phyloP scores from a whole-genome alignment of 2,797 vertebrate species.

The Phrynocephalus guinanensis region DNA sequence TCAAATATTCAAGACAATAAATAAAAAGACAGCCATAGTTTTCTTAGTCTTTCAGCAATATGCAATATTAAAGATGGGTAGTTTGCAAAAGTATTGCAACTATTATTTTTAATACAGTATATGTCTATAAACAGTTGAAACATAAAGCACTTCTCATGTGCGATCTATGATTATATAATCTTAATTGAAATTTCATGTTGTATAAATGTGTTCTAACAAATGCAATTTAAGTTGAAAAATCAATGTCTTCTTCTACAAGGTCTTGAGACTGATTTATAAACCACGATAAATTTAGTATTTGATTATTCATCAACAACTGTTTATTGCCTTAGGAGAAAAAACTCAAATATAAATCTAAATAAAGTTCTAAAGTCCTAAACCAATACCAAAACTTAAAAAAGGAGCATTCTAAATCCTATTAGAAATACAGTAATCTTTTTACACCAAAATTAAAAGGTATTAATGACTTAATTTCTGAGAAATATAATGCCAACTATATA shows the following conservation, averaged over 20 bases:
- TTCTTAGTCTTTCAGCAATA: neutral
- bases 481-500: constrained; percentile 1
- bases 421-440: constrained; percentile 32
- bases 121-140: neutral
- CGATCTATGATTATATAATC: neutral
- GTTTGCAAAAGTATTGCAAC: neutral
- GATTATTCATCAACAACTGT: neutral
- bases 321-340: constrained; percentile 11
- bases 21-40: too few relatives aligned
- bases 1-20: too few relatives aligned
- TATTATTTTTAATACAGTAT: neutral
- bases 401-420: constrained; percentile 4
- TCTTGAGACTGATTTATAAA: neutral
- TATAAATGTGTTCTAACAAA: neutral
- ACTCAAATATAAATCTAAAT: neutral
- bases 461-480: neutral
- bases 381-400: too few relatives aligned
- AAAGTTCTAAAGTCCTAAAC: too few relatives aligned
- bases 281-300: neutral
- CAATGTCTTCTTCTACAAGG: neutral
- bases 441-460: constrained; percentile 33
- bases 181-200: neutral
- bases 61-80: neutral
- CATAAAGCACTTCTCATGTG: neutral
- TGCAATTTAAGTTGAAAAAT: neutral